Conservation (phyloP, 2,113 vertebrate species). For the Phainopepla nitens region DNA sequence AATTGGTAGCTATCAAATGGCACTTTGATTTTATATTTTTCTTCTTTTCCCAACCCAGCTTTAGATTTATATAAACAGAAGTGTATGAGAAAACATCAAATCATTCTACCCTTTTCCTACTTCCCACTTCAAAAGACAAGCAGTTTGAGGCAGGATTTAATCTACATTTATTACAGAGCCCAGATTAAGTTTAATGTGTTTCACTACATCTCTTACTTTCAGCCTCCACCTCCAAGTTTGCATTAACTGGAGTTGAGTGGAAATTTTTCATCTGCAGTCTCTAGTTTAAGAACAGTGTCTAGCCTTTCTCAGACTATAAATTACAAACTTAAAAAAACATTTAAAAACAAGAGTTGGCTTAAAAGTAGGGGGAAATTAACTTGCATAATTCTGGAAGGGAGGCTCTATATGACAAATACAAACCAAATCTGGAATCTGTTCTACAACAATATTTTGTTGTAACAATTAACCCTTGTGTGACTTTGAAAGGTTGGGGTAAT, state of each 20-base stretch:
- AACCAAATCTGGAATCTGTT: not conserved
- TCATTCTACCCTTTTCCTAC: not conserved
- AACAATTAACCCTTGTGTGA: not conserved
- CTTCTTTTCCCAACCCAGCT: not conserved
- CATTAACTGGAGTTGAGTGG: not conserved
- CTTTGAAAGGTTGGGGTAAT: not conserved
- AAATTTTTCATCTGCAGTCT: not conserved
- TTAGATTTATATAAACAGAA: not conserved
- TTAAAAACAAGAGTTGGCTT: not conserved
- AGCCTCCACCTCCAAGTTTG: not conserved
- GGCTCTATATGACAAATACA: not conserved
- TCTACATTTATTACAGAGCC: not conserved
- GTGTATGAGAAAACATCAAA: not conserved
- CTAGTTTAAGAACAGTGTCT: not conserved
- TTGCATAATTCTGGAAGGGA: not conserved
- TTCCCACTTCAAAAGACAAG: not conserved
- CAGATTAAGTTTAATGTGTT: not conserved
- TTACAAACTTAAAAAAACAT: not conserved
- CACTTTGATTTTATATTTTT: not conserved
- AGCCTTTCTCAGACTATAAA: not conserved
- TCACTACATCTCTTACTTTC: not conserved
- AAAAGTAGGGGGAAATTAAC: not conserved
- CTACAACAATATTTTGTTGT: not conserved
- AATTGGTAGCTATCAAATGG: not conserved
- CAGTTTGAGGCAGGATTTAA: not conserved